Evolutionary conservation across 2,113 vertebrate genomes (phyloP).

Genomic region (Nothocercus julius): DNA sequence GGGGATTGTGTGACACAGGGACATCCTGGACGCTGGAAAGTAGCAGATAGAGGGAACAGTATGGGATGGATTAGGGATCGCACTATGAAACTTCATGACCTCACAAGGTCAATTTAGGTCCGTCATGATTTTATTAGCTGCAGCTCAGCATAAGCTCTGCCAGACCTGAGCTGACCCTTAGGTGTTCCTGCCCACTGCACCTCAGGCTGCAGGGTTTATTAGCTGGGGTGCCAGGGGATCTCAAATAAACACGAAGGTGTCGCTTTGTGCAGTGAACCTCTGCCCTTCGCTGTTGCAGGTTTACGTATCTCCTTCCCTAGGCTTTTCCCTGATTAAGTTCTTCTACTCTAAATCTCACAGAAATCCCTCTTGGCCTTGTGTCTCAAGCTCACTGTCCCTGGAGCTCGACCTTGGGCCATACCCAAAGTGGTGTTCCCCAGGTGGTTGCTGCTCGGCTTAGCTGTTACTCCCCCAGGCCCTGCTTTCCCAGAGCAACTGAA

Average conservation of each 20-base stretch:
- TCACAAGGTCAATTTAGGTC: not conserved
- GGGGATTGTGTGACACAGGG: not conserved
- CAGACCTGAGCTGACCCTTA: not conserved
- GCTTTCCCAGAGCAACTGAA: not conserved
- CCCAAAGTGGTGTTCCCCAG: not conserved
- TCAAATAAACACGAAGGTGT: slow-evolving; percentile 26
- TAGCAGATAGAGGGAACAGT: not conserved
- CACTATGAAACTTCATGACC: not conserved
- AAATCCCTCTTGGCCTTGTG: not conserved
- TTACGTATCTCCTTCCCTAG: slow-evolving; percentile 12
- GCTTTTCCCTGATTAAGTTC: slow-evolving; percentile 28
- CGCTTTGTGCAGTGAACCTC: not conserved
- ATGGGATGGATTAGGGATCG: not conserved
- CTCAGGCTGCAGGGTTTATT: slow-evolving; percentile 30
- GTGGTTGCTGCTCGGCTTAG: not conserved
- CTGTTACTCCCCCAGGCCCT: not conserved
- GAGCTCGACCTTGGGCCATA: not conserved
- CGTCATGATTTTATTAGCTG: slow-evolving; percentile 31
- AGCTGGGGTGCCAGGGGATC: slow-evolving; percentile 18
- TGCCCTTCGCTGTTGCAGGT: slow-evolving; percentile 42
- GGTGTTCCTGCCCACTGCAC: slow-evolving; percentile 21
- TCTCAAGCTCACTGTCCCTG: not conserved
- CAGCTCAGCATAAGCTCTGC: not conserved
- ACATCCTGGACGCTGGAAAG: not conserved
- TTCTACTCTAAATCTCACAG: slow-evolving; percentile 24